Evolutionary conservation across 2,113 vertebrate species (phyloP).

Genomic region (Tragelaphus strepsiceros): DNA sequence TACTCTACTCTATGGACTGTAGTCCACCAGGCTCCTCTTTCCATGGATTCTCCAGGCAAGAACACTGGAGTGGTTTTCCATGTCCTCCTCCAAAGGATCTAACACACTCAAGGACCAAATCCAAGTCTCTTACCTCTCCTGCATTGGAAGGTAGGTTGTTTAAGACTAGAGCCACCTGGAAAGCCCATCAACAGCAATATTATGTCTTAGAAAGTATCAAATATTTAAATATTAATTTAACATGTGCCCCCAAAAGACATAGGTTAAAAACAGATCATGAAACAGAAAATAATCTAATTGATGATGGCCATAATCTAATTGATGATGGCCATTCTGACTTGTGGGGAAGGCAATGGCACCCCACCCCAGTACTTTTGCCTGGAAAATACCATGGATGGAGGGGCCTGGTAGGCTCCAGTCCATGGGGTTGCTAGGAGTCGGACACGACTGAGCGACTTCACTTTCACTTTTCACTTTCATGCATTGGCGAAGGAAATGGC

Average conservation of each 20-base stretch:
- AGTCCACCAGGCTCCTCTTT: accelerated
- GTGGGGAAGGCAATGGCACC: too few species aligned
- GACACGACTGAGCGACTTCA: too few species aligned
- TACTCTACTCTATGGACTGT: background rate
- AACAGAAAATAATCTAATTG: background rate
- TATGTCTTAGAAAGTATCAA: background rate
- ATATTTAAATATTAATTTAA: background rate
- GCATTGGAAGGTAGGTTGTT: background rate
- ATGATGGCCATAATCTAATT: too few species aligned
- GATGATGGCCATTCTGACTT: background rate
- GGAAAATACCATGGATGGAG: too few species aligned
- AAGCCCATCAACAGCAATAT: background rate
- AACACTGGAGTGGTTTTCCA: background rate
- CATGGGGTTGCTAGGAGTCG: too few species aligned
- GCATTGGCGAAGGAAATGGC: too few species aligned
- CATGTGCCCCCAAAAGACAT: background rate
- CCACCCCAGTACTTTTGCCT: too few species aligned
- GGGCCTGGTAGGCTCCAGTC: too few species aligned
- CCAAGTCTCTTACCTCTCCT: background rate
- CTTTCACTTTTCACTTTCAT: too few species aligned
- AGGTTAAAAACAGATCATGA: background rate
- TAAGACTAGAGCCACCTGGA: background rate
- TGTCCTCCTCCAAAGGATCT: background rate
- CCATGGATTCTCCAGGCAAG: background rate
- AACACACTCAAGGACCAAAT: background rate